These are phyloP conservation scores for Sycobia sp. DNA, from an alignment of 1,140 invertebrate genomes.

Conservation along the genomic window DNA sequence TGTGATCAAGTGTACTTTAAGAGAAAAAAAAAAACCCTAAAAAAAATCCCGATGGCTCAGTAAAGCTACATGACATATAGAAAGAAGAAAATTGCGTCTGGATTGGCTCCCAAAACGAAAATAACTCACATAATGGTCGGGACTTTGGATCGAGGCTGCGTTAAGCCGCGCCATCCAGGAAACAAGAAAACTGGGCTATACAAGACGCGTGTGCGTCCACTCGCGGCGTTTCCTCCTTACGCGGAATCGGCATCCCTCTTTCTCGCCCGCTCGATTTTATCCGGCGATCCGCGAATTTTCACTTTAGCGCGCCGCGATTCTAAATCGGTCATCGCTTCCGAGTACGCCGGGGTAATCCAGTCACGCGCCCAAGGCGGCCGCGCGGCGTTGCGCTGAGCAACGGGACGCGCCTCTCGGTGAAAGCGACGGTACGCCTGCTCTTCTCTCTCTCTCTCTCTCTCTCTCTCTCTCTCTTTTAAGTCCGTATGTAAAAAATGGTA, in stretches of 20 bases:
- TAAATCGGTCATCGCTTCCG: conserved; percentile 24
- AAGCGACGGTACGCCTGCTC: no score
- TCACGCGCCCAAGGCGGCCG: conserved; percentile 22
- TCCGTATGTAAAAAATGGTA: no score
- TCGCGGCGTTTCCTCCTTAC: conserved; percentile 21
- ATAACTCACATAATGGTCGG: no score
- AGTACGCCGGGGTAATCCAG: not conserved
- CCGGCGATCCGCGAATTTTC: conserved; percentile 2
- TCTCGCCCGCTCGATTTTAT: not conserved
- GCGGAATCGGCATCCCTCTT: conserved; percentile 2
- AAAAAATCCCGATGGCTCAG: no score
- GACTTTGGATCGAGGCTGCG: no score
- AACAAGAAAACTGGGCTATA: not conserved
- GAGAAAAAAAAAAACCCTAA: no score
- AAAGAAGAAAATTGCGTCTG: no score
- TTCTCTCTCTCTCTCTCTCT: no score
- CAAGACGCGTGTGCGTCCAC: not conserved
- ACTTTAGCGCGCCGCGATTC: conserved; percentile 7
- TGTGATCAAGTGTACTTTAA: no score
- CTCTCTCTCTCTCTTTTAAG: not conserved
- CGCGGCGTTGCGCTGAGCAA: no score
- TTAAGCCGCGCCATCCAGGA: not conserved
- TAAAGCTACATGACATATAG: no score
- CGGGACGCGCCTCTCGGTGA: conserved; percentile 13
- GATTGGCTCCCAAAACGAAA: no score